phyloP scores from a whole-genome alignment of 2,797 vertebrate species.

The Linurgus olivaceus region DNA sequence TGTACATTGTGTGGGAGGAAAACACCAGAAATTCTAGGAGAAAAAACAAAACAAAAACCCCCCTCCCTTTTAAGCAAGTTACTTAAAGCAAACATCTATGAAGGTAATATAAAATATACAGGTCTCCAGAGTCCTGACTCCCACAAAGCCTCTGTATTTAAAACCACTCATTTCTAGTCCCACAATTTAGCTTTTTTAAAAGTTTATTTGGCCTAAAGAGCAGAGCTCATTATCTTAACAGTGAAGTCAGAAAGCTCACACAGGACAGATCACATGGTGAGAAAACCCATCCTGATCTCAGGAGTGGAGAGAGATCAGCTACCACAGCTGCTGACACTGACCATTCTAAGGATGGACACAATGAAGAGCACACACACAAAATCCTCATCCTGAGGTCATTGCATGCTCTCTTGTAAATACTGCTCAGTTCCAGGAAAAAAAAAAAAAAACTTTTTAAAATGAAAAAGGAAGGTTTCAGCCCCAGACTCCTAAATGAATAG shows the following conservation, averaged over 20 bases:
- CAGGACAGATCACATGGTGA: not conserved
- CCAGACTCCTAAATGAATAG: not conserved
- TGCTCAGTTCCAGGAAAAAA: not conserved
- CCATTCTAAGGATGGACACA: too few species aligned
- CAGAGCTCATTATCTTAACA: not conserved
- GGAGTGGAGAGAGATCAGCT: not conserved
- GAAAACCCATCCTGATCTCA: not conserved
- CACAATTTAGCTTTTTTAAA: not conserved
- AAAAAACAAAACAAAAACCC: not conserved
- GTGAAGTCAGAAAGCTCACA: not conserved
- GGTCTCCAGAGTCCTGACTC: not conserved
- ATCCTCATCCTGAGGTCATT: accelerated
- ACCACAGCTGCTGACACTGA: not conserved
- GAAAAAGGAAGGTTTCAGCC: not conserved
- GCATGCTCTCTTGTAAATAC: not conserved
- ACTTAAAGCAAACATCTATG: not conserved
- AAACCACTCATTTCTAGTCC: not conserved
- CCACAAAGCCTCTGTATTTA: not conserved
- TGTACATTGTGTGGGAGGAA: accelerated
- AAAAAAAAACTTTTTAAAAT: not conserved
- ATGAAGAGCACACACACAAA: not conserved
- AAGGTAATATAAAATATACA: not conserved
- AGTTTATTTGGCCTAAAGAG: not conserved
- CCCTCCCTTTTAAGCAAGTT: not conserved
- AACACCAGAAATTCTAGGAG: not conserved